Percentiles rank a stretch among this genome's conserved stretches.
These are phyloP conservation scores for Ethmia dodecea DNA, from an alignment of 2,888 invertebrate genomes.

Conservation along the genomic window DNA sequence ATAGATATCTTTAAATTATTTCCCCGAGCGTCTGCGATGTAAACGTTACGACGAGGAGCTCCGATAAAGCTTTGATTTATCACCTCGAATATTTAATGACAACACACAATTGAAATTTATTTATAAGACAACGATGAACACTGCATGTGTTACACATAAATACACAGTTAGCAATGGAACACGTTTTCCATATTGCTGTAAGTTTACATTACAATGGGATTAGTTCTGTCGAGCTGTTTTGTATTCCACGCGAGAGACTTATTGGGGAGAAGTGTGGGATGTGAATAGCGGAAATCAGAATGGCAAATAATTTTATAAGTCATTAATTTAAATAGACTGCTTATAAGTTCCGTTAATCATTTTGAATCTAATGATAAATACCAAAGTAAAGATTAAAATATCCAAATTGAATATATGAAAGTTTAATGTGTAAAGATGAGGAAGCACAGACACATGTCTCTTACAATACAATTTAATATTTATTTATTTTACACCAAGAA, in stretches of 20 bases:
- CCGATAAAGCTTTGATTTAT: slow-evolving; percentile 74
- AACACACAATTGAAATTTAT: slow-evolving; percentile 73
- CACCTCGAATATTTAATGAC: slow-evolving; percentile 68
- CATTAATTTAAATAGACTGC: no score
- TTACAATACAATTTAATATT: no score
- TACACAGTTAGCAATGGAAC: slow-evolving; percentile 58
- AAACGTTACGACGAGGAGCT: slow-evolving; percentile 53
- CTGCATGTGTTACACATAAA: slow-evolving; percentile 57
- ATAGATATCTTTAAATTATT: slow-evolving; percentile 66
- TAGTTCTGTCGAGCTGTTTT: slow-evolving; percentile 45
- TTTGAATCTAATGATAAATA: no score
- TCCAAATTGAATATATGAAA: no score
- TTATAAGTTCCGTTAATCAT: no score
- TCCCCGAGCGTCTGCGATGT: slow-evolving; percentile 56
- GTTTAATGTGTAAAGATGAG: no score
- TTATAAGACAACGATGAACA: slow-evolving; percentile 64
- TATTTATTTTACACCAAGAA: no score
- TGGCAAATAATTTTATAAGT: slow-evolving; percentile 4
- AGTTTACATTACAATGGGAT: slow-evolving; percentile 53
- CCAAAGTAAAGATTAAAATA: no score
- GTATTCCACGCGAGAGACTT: slow-evolving; percentile 38
- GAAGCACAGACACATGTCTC: no score
- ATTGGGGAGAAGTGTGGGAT: slow-evolving; percentile 16
- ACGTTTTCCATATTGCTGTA: slow-evolving; percentile 54
- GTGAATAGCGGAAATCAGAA: slow-evolving; percentile 1